Conservation (phyloP, 2,888 invertebrate species). For the Bibio marci region DNA sequence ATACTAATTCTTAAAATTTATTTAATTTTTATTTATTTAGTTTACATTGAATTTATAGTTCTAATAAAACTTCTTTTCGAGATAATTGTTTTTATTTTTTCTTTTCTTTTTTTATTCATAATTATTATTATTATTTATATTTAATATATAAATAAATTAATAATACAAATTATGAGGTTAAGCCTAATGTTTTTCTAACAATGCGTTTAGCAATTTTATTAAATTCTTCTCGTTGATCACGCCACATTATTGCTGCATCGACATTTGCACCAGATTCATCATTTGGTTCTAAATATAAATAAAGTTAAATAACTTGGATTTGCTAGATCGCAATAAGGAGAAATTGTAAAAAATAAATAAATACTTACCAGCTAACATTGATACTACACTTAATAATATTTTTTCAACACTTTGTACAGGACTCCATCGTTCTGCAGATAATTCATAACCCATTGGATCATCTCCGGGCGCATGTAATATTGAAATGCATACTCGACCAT, state of each 20-base stretch:
- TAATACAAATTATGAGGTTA: slow-evolving; percentile 26
- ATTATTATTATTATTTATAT: too few species aligned
- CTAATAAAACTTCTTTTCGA: too few species aligned
- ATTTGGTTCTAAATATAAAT: slow-evolving; percentile 98
- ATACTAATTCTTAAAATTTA: too few species aligned
- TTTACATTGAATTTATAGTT: too few species aligned
- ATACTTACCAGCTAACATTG: slow-evolving; percentile 76
- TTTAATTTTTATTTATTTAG: too few species aligned
- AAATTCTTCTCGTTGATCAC: slow-evolving; percentile 87
- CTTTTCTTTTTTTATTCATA: too few species aligned
- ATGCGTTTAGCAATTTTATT: slow-evolving; percentile 81
- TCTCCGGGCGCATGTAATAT: slow-evolving; percentile 98
- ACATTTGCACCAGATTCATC: slow-evolving; percentile 99
- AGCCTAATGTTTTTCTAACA: slow-evolving; percentile 77
- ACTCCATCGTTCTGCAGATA: slow-evolving; percentile 96
- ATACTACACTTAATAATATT: slow-evolving; percentile 92
- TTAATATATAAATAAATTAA: too few species aligned
- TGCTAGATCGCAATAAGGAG: not conserved
- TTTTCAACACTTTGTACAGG: slow-evolving; percentile 99
- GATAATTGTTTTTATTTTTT: too few species aligned
- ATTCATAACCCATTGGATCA: slow-evolving; percentile 99
- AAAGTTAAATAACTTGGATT: slow-evolving; percentile 14
- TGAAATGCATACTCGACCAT: slow-evolving; percentile 97
- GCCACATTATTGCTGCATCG: slow-evolving; percentile 98
- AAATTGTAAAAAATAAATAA: slow-evolving; percentile 2